Evolutionary conservation across 2,888 invertebrate species (phyloP), one percentile per base, ranked within the genome.

Genomic region (Drosophila stalkeri): DNA sequence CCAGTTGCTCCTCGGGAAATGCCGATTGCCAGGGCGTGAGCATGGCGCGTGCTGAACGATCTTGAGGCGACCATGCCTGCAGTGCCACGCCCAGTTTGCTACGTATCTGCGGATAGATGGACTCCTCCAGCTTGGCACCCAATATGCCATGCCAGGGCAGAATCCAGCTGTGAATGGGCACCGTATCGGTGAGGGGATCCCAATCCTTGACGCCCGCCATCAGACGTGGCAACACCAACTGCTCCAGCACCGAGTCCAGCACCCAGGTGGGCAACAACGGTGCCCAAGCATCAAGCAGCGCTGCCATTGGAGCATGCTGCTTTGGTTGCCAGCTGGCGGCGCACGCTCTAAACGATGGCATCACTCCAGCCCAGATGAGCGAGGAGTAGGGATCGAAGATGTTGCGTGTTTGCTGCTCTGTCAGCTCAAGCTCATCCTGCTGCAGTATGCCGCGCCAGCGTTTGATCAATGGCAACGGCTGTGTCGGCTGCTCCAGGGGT

Each of bases 141-240:
- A 99, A 95, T 9, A 97, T 93, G 0, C 96, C 96, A 70, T 98
- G 95, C 99, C 99, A 99, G 0, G 99, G 99, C 92, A 99, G 96
- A 72, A 99, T 96, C 99, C 99, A 99, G 6, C 96, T 95, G 92
- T 99, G 99, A 79, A 99, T 97, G 16, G 99, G 99, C 77, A 98
- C 95, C 0, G 97, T 97, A 92, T 99, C 99, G 0, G 97, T 97
- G 2, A 98, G 94, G 1, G 99, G 99, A 94, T 99, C 98, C 99
- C 99, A 99, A 62, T 95, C 95, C 51, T 97, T 95, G 0, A 98
- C 98, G 80, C 97, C 98, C 0, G 94, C 93, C 23, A 95, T 94
- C 43, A 97, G 92, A 46, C 95, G 94, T 0, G 98, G 98, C 86
- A 98, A 94, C 57, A 99, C 94, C 56, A 96, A 94, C 82, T 98